Base-by-base conservation (phyloP, 2,888 invertebrate genomes). In the Vesta saturnalis region DNA sequence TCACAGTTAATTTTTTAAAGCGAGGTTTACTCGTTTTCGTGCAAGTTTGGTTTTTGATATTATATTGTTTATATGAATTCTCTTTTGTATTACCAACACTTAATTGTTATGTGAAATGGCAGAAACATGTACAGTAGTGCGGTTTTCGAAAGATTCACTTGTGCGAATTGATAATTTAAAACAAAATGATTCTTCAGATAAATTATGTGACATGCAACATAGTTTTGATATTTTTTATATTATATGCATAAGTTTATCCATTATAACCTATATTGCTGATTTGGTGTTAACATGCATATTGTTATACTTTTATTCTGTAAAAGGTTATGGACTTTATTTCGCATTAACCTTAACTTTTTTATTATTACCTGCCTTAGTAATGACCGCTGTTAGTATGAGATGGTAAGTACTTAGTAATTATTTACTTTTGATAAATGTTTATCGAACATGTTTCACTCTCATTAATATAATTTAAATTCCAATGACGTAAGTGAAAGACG, bases 321-420 rank as follows among this genome's bases (percentile, higher is more conserved):
- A 82, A 70, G 83, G 82, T 43, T 76, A 84, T 74, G 83, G 82
- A 22, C 75, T 82, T 67, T 85, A 85, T 81, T 87, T 87, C 78
- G 84, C 83, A 18, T 78, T 87, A 73, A 87, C 87, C n/a, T 77
- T 86, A 61, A 82, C 84, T 4, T 87, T 87, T 77, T 79, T 87
- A 57, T 76, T 86, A 57, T 76, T 87, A 59, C 86, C 87, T 71
- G 85, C 86, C 6, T 73, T 87, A 59, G 80, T 85, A 70, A 86
- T 86, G 81, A 87, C 85, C 15, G 84, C 85, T 22, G 82, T 87
- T 70, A 87, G 86, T 76, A 80, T 87, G 71, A 77, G 85, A 81
- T 87, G 87, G 87, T 85, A 81, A 80, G 82, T 80, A 39, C n/a
- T 39, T 39, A 4, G 12, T n/a, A 39, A 30, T 30, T 30, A n/a